Base-by-base conservation (phyloP, 2,113 vertebrate genomes). In the Pao palembangensis region DNA sequence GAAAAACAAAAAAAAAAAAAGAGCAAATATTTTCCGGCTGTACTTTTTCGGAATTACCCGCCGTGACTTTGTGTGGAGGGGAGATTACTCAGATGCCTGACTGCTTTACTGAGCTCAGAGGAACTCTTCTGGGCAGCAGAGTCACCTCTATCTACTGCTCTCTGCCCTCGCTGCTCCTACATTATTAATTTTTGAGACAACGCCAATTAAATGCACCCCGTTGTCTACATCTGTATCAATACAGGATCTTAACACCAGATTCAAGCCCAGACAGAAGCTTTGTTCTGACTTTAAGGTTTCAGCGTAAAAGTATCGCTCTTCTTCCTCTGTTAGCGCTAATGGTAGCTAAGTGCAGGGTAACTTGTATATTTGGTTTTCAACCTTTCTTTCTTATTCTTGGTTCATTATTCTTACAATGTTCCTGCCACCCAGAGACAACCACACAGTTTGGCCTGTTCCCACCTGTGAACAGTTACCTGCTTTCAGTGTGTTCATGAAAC, bases 181-280 rank as follows among this genome's bases (percentile, higher is more conserved):
- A 55, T 69, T 61, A 74, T 81, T 82, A 80, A 68, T 49, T 71
- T 51, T 55, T 14, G 55, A 12, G 46, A 34, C 34, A 67, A 71
- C 77, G 63, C 75, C 61, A 72, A 74, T 85, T 78, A 82, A 69
- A 63, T 71, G 41, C 48, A 34, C 31, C 58, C 28, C 62, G 49
- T 51, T 38, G 48, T 67, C 64, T 69, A 11, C 10, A 5, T 13
- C 14, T 7, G 15, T 17, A 18, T 50, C 8, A 50, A 12, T 10
- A 50, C 11, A 21, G 19, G 15, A 34, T 61, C 61, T 78, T 68
- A n/a, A 18, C 16, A 48, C 17, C 17, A 16, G 46, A 48, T 18
- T 63, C 54, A 73, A 76, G 53, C 44, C 44, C 48, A 67, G 57
- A 31, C 63, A 42, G 66, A 31, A 18, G 15, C n/a, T n/a, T 28